phyloP scores from a whole-genome alignment of 2,113 vertebrate genomes.

The human region DNA sequence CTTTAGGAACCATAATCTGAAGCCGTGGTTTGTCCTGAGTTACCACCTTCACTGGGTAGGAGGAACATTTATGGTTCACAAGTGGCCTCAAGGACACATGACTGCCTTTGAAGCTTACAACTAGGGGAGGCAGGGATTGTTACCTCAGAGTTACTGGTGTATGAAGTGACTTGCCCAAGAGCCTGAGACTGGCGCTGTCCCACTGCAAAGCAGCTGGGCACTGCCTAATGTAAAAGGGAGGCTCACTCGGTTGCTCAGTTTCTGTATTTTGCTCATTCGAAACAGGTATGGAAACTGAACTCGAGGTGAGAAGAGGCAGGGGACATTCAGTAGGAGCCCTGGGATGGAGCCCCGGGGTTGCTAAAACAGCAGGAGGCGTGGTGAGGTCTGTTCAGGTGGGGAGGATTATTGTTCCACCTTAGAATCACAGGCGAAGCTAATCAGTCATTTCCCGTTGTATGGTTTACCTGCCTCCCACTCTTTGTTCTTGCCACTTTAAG shows the following conservation, averaged over 20 bases:
- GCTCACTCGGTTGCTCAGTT: fast-evolving
- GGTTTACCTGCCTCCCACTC: too few relatives aligned
- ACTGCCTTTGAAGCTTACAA: not conserved
- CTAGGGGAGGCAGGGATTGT: not conserved
- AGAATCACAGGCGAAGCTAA: not conserved
- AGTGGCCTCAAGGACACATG: not conserved
- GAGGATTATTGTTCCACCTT: not conserved
- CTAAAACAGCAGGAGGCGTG: not conserved
- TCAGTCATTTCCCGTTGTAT: not conserved
- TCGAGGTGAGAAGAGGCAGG: not conserved
- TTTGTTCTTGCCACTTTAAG: not conserved
- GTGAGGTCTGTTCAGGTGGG: not conserved
- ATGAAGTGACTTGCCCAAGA: not conserved
- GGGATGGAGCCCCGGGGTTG: too few relatives aligned
- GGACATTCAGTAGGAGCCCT: too few relatives aligned
- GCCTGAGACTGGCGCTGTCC: not conserved
- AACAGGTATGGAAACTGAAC: not conserved
- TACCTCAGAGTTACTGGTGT: not conserved
- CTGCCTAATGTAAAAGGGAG: not conserved
- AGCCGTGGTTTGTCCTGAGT: not conserved
- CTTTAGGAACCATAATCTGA: not conserved
- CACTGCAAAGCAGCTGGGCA: not conserved
- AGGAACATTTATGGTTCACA: not conserved
- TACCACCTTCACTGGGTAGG: too few relatives aligned
- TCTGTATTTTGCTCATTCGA: not conserved